Evolutionary conservation across 1,140 invertebrate genomes (phyloP).

Genomic region (Lasioglossum baleicum): DNA sequence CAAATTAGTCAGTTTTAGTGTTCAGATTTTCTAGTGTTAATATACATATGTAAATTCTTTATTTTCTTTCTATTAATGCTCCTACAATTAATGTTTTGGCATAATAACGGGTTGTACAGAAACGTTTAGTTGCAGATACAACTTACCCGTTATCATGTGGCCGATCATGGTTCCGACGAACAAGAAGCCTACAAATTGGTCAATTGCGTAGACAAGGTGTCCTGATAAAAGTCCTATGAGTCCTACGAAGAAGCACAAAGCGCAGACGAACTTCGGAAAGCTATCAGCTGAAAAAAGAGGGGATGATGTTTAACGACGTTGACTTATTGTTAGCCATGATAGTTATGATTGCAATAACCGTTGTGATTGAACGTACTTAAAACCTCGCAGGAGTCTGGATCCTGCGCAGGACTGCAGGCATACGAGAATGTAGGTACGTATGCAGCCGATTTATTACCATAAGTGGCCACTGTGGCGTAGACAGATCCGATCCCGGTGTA

Average conservation of each 20-base stretch:
- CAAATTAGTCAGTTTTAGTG: too few relatives aligned
- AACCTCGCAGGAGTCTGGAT: conserved; percentile 76
- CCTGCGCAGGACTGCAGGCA: conserved; percentile 80
- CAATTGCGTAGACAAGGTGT: conserved; percentile 75
- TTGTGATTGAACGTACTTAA: conserved; percentile 70
- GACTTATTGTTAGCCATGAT: too few relatives aligned
- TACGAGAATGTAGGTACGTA: conserved; percentile 86
- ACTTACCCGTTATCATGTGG: neutral
- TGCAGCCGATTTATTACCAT: conserved; percentile 77
- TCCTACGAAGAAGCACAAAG: conserved; percentile 81
- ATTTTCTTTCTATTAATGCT: neutral
- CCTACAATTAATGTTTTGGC: neutral
- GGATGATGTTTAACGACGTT: neutral
- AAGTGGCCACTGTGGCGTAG: conserved; percentile 82
- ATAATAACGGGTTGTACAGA: neutral
- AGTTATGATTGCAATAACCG: neutral
- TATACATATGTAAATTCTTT: too few relatives aligned
- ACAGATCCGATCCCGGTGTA: conserved; percentile 84
- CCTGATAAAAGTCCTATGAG: conserved; percentile 82
- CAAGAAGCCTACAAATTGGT: neutral
- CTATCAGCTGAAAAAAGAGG: conserved; percentile 49
- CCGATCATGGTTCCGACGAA: conserved; percentile 24
- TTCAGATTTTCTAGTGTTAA: too few relatives aligned
- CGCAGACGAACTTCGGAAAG: conserved; percentile 79
- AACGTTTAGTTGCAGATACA: neutral